phyloP scores from a whole-genome alignment of 2,113 vertebrate species.

The Acinonyx jubatus region DNA sequence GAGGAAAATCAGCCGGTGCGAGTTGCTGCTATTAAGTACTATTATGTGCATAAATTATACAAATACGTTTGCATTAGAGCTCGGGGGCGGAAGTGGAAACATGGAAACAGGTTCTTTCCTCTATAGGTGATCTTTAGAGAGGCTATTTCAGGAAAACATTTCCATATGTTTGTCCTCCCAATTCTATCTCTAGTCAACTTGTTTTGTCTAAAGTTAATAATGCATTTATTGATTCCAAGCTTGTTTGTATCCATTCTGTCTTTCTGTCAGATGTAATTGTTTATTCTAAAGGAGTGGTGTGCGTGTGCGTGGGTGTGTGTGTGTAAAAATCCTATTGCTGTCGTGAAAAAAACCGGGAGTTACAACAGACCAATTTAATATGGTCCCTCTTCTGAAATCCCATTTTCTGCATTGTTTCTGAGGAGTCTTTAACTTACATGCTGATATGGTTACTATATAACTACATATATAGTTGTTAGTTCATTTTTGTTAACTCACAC shows the following conservation, averaged over 20 bases:
- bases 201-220: slow-evolving; percentile 46
- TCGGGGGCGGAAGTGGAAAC: not conserved
- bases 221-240: not conserved
- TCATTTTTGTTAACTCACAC: slow-evolving; percentile 44
- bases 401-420: slow-evolving; percentile 50
- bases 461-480: not conserved
- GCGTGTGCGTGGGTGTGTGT: not conserved
- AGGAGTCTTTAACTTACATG: slow-evolving; percentile 23
- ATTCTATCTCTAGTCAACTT: not conserved
- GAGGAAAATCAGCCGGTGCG: slow-evolving; percentile 51
- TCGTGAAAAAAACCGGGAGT: not conserved
- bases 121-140: slow-evolving; percentile 37
- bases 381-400: slow-evolving; percentile 30
- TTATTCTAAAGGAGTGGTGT: slow-evolving; percentile 27
- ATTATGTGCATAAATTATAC: slow-evolving; percentile 56
- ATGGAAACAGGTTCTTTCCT: slow-evolving; percentile 9
- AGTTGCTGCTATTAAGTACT: slow-evolving; percentile 57
- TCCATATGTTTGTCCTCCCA: slow-evolving; percentile 37
- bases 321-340: slow-evolving; percentile 26
- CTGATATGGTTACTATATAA: not conserved
- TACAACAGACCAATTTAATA: slow-evolving; percentile 40
- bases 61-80: slow-evolving; percentile 52
- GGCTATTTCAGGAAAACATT: slow-evolving; percentile 37
- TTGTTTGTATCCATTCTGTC: slow-evolving; percentile 41
- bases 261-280: slow-evolving; percentile 49